Evolutionary conservation across 2,888 invertebrate species (phyloP).

Genomic region (Fissipunctia ypsillon): DNA sequence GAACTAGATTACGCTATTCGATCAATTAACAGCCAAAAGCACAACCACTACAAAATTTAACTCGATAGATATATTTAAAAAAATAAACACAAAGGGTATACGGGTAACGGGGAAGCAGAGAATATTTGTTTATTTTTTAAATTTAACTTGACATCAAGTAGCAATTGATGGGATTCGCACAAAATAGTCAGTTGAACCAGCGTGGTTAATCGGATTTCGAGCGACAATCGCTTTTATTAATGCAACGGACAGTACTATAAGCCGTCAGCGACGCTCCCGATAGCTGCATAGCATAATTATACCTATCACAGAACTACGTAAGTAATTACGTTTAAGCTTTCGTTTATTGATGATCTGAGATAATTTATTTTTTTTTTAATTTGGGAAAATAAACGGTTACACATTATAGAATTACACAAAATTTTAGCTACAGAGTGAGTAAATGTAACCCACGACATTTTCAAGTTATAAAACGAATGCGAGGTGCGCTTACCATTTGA

Average conservation of each 20-base stretch:
- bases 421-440: too few species aligned
- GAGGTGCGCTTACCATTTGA: too few species aligned
- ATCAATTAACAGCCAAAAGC: neutral
- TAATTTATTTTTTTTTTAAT: too few species aligned
- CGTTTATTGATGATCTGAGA: slow-evolving; percentile 16
- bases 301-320: slow-evolving; percentile 45
- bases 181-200: slow-evolving; percentile 72
- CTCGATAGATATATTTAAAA: slow-evolving; percentile 6
- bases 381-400: too few species aligned
- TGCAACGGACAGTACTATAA: slow-evolving; percentile 70
- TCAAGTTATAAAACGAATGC: too few species aligned
- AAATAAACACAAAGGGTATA: slow-evolving; percentile 19
- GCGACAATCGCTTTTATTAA: slow-evolving; percentile 76
- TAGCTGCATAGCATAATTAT: slow-evolving; percentile 60
- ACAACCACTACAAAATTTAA: slow-evolving; percentile 4
- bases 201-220: slow-evolving; percentile 76
- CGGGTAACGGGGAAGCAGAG: too few species aligned
- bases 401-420: too few species aligned
- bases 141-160: slow-evolving; percentile 64
- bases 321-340: slow-evolving; percentile 53
- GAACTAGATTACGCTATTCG: neutral
- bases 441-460: too few species aligned
- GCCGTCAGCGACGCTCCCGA: slow-evolving; percentile 60
- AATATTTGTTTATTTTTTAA: slow-evolving; percentile 44
- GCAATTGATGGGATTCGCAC: slow-evolving; percentile 70